Base-by-base conservation (phyloP, 2,113 vertebrate species). In the Ceyx margarethae region DNA sequence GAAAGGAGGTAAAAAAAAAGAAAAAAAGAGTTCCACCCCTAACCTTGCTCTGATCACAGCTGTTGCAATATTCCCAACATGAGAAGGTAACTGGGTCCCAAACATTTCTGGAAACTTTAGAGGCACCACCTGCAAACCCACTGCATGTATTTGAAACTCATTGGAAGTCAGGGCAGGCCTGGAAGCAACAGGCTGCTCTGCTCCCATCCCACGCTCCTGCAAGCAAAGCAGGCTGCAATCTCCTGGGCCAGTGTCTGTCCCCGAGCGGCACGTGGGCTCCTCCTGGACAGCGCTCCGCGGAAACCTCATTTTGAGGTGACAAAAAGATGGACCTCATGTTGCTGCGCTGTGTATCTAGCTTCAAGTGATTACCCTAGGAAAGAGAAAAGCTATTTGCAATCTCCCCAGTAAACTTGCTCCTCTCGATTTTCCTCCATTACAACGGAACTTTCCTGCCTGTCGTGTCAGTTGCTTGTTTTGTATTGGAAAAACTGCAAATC, bases 341-440 rank as follows among this genome's bases (percentile, higher is more conserved):
- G 75, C 61, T 90, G 64, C 60, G 28, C 75, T 46, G 40, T 13
- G 0, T 50, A 40, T 56, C 79, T 66, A 37, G 25, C 90, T 83
- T 54, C 64, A 48, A 54, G 48, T 56, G 56, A 81, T 73, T 51
- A 68, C 16, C 50, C 37, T 22, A 29, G 51, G 23, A 89, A 89
- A 89, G 85, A 65, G 51, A 87, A 95, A 92, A 91, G 74, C 94
- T 87, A 56, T 95, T 85, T 85, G 72, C 87, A 10, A 42, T 85
- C 85, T 80, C 87, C 68, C 45, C 75, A 51, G 82, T 83, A 51
- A 82, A 83, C 60, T 64, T 58, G 78, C 67, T 89, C 16, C 22
- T 51, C 75, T 82, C 3, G 3, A 31, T 83, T 91, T 92, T 71
- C 75, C 56, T 11, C 25, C 56, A 25, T 37, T 12, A 28, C 68